phyloP scores from a whole-genome alignment of 1,140 invertebrate genomes.

The Whitmania pigra region DNA sequence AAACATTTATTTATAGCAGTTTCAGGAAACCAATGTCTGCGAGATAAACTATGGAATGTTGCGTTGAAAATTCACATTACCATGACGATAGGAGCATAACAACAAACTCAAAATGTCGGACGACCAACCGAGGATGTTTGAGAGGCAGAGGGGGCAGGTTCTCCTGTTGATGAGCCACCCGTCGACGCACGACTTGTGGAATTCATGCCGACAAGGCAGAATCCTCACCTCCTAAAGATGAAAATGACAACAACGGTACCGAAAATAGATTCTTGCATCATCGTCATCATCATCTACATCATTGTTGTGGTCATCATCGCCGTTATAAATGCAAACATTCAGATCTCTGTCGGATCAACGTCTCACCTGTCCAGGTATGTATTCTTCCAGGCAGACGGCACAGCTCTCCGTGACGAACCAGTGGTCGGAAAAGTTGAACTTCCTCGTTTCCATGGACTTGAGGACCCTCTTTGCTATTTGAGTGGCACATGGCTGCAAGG shows the following conservation, averaged over 20 bases:
- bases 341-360: too few species aligned
- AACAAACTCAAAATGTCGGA: too few species aligned
- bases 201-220: slow-evolving; percentile 81
- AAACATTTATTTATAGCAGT: too few species aligned
- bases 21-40: too few species aligned
- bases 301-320: too few species aligned
- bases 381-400: slow-evolving; percentile 44
- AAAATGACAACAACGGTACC: not conserved
- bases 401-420: slow-evolving; percentile 32
- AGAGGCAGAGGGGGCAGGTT: slow-evolving; percentile 41
- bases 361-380: slow-evolving; percentile 36
- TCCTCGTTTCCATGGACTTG: slow-evolving; percentile 36
- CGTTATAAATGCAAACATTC: not conserved
- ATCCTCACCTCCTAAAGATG: slow-evolving; percentile 63
- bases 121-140: slow-evolving; percentile 38
- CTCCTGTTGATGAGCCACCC: slow-evolving; percentile 62
- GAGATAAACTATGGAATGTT: too few species aligned
- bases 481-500: slow-evolving; percentile 30
- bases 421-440: slow-evolving; percentile 31
- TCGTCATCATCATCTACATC: too few species aligned
- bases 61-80: too few species aligned
- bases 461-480: slow-evolving; percentile 38
- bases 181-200: slow-evolving; percentile 85
- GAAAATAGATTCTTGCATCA: too few species aligned
- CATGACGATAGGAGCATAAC: too few species aligned